These are phyloP conservation scores for Scelioninae gen. 1 DNA, from an alignment of 2,888 invertebrate species.

Conservation along the genomic window DNA sequence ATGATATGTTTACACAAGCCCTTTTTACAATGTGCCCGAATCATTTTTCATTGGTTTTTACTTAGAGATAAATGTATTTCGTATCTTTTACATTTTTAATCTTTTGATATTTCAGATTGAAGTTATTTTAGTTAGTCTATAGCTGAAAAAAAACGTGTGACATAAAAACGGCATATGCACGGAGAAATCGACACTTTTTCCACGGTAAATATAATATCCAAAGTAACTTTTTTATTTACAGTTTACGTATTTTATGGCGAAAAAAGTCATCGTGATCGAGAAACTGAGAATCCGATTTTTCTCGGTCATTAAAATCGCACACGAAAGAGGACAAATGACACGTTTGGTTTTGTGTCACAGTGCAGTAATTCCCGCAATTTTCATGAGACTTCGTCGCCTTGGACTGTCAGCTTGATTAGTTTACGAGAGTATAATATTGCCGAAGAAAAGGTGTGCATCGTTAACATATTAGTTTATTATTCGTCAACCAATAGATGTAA, in stretches of 20 bases:
- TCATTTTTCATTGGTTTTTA: constrained; percentile 51
- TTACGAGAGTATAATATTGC: constrained; percentile 56
- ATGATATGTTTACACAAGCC: constrained; percentile 44
- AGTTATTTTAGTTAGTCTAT: constrained; percentile 2
- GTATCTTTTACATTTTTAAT: constrained; percentile 36
- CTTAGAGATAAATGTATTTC: constrained; percentile 37
- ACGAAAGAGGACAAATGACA: constrained; percentile 16
- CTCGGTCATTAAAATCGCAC: constrained; percentile 3
- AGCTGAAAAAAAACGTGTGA: not conserved
- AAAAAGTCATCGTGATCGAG: not conserved
- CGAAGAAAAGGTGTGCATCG: constrained; percentile 53
- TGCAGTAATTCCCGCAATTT: constrained; percentile 54
- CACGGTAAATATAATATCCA: not conserved
- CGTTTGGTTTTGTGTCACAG: constrained; percentile 45
- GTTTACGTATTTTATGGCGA: too few species aligned
- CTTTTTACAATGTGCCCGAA: constrained; percentile 34
- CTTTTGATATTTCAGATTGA: constrained; percentile 40
- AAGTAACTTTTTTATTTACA: constrained; percentile 5
- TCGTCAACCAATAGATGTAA: constrained; percentile 43
- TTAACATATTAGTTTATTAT: constrained; percentile 51
- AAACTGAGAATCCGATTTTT: constrained; percentile 4
- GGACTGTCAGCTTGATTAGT: constrained; percentile 65
- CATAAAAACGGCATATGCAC: not conserved
- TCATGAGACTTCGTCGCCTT: constrained; percentile 54
- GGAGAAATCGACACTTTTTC: not conserved